These are phyloP conservation scores for Colaptes auratus DNA, from an alignment of 2,113 vertebrate genomes.

Conservation along the genomic window DNA sequence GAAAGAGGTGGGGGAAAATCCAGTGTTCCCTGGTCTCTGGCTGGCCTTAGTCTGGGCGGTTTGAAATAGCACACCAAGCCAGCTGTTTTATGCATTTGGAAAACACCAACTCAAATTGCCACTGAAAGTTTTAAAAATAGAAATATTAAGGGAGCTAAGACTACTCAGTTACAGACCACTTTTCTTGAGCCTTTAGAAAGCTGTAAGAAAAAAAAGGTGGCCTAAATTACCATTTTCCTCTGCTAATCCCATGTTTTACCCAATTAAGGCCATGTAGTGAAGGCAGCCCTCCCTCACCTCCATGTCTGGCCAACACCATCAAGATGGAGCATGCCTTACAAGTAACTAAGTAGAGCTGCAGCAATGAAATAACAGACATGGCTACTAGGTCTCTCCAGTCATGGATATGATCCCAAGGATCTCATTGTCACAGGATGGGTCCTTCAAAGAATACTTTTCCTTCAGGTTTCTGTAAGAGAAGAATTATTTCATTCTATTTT, in stretches of 20 bases:
- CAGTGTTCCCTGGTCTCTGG: background rate
- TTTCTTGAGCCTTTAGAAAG: too few relatives aligned
- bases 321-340: background rate
- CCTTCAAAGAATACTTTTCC: background rate
- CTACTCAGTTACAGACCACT: background rate
- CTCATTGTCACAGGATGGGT: background rate
- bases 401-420: background rate
- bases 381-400: background rate
- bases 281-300: too few relatives aligned
- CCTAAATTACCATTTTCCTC: too few relatives aligned
- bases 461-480: background rate
- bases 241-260: too few relatives aligned
- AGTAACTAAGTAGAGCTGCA: background rate
- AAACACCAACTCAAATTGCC: background rate
- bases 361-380: background rate
- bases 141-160: background rate
- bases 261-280: too few relatives aligned
- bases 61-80: background rate
- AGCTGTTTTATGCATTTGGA: background rate
- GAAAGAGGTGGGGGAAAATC: background rate
- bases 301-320: too few relatives aligned
- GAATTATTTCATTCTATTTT: background rate
- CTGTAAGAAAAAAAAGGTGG: too few relatives aligned
- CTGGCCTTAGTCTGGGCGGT: background rate
- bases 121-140: background rate